Conservation (phyloP, 2,888 invertebrate species). For the Hypomecis punctinalis region DNA sequence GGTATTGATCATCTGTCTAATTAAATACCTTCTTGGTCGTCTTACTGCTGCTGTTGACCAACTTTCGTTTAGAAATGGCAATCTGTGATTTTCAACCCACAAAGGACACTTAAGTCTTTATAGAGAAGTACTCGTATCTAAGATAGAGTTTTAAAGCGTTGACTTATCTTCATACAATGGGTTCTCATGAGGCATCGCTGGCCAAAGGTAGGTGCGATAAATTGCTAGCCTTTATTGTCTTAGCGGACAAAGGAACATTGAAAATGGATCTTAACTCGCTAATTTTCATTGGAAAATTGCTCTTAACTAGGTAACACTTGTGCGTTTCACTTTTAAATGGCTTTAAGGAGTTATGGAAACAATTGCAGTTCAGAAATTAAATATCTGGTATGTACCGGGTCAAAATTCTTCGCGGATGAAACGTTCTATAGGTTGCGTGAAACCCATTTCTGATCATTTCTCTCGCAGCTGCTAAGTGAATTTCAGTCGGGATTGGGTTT, state of each 20-base stretch:
- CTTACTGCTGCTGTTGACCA: no score
- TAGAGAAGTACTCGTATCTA: background rate
- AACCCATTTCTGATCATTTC: no score
- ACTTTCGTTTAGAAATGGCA: no score
- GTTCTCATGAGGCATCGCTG: conserved; percentile 13
- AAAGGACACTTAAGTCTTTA: no score
- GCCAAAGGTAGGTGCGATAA: conserved; percentile 11
- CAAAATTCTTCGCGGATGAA: background rate
- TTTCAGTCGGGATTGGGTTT: no score
- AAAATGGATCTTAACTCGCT: conserved; percentile 12
- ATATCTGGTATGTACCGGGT: no score
- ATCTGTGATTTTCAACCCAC: no score
- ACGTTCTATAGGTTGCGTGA: no score
- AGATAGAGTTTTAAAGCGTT: background rate
- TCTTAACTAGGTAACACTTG: background rate
- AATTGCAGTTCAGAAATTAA: no score
- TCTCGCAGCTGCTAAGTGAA: no score
- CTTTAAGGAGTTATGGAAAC: background rate
- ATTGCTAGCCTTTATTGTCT: conserved; percentile 21
- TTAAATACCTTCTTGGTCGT: no score
- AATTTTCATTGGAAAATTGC: conserved; percentile 18
- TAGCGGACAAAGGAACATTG: conserved; percentile 24
- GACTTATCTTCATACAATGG: conserved; percentile 4
- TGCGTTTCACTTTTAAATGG: background rate
- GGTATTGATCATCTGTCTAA: no score